Conservation (phyloP, 1,140 invertebrate genomes). For the Neodiprion lecontei region DNA sequence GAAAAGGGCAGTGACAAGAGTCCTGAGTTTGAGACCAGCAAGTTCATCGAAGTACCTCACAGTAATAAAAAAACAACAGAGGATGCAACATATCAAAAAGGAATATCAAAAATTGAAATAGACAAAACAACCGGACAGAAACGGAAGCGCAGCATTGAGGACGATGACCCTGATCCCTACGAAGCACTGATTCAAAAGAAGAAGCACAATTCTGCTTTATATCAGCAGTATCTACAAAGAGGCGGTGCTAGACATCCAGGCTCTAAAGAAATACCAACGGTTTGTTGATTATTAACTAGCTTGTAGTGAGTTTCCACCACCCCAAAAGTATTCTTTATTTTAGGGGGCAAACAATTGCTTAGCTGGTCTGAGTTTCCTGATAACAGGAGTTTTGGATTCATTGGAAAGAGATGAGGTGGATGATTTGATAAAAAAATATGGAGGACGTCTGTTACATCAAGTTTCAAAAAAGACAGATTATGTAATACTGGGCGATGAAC, state of each 20-base stretch:
- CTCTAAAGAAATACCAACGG: slow-evolving; percentile 81
- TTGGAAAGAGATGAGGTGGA: slow-evolving; percentile 83
- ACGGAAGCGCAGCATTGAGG: slow-evolving; percentile 21
- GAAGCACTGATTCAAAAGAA: slow-evolving; percentile 71
- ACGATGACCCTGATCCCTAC: slow-evolving; percentile 53
- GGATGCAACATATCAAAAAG: background rate
- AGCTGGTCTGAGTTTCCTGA: slow-evolving; percentile 78
- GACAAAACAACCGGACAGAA: slow-evolving; percentile 24
- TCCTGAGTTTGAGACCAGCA: background rate
- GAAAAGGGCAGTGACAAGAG: background rate
- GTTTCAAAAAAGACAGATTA: slow-evolving; percentile 85
- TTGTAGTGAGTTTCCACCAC: slow-evolving; percentile 8
- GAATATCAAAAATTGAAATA: slow-evolving; percentile 10
- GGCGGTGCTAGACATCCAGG: slow-evolving; percentile 81
- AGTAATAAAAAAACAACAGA: background rate
- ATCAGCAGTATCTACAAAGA: slow-evolving; percentile 77
- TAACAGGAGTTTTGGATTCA: slow-evolving; percentile 90
- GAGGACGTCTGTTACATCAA: slow-evolving; percentile 76
- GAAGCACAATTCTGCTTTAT: slow-evolving; percentile 67
- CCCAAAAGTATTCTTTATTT: slow-evolving; percentile 34
- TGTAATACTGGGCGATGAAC: slow-evolving; percentile 82
- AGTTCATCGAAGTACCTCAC: background rate
- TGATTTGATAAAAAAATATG: slow-evolving; percentile 78
- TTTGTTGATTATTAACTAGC: slow-evolving; percentile 48
- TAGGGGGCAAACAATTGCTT: slow-evolving; percentile 79